Conservation (phyloP, 2,113 vertebrate genomes). For the cattle (Bos taurus) region DNA sequence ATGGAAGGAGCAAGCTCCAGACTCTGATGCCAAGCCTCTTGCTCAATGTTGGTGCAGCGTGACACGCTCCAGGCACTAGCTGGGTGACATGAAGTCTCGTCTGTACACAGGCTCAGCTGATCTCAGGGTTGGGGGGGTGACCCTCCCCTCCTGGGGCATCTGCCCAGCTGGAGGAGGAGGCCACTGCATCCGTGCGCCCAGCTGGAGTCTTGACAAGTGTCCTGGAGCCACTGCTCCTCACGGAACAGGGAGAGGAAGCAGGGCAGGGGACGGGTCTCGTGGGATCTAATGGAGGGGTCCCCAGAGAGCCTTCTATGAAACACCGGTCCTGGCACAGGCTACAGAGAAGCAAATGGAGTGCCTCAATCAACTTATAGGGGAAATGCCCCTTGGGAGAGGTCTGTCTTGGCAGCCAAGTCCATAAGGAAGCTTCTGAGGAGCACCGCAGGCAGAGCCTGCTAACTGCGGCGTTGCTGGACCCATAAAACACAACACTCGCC, state of each 20-base stretch:
- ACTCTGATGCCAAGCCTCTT: neutral
- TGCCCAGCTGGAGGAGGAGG: neutral
- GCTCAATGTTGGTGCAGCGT: neutral
- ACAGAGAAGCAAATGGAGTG: neutral
- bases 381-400: neutral
- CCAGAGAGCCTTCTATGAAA: neutral
- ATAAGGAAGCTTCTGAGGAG: neutral
- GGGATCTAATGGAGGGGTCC: neutral
- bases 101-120: no score
- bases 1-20: neutral
- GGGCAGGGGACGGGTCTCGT: neutral
- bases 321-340: neutral
- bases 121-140: no score
- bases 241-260: neutral
- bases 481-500: no score
- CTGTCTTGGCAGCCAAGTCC: neutral
- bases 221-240: neutral
- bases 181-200: no score
- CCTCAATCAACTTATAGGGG: neutral
- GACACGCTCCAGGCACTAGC: neutral
- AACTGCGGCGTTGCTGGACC: neutral
- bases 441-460: neutral
- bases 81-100: neutral
- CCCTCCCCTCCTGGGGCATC: neutral
- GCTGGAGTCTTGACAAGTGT: no score